Evolutionary conservation across 2,888 invertebrate genomes (phyloP).

Genomic region (Ferrisia virgata): DNA sequence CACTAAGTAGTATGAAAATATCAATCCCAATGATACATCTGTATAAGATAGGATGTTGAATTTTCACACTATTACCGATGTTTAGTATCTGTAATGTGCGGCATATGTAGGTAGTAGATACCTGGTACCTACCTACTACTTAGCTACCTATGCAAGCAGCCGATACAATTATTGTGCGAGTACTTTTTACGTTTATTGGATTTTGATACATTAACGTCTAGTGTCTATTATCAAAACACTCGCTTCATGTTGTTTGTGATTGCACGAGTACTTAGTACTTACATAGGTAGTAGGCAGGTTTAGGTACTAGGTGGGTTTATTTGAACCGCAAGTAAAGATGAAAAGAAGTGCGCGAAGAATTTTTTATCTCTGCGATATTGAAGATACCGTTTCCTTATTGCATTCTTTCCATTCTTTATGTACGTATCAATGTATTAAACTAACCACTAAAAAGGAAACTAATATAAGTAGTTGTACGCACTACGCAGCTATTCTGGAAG

Average conservation of each 20-base stretch:
- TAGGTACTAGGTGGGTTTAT: too few relatives aligned
- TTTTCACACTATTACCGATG: neutral
- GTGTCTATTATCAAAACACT: neutral
- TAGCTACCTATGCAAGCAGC: too few relatives aligned
- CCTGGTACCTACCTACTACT: too few relatives aligned
- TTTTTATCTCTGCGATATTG: neutral
- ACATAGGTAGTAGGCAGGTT: too few relatives aligned
- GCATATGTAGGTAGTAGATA: too few relatives aligned
- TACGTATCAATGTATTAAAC: slow-evolving; percentile 7
- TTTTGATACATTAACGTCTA: neutral
- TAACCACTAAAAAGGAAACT: neutral
- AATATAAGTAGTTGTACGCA: neutral
- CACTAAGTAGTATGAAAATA: neutral
- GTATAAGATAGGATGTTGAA: neutral
- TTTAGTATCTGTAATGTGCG: neutral
- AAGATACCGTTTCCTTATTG: slow-evolving; percentile 19
- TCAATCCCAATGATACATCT: neutral
- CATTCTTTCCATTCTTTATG: slow-evolving; percentile 10
- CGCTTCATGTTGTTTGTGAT: neutral
- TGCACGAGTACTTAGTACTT: too few relatives aligned
- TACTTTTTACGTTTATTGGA: neutral
- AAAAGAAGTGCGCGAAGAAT: neutral
- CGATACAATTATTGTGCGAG: neutral
- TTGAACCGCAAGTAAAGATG: neutral
- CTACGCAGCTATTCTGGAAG: neutral